Evolutionary conservation across 2,113 vertebrate species (phyloP).

Genomic region (Calyptomena viridis): DNA sequence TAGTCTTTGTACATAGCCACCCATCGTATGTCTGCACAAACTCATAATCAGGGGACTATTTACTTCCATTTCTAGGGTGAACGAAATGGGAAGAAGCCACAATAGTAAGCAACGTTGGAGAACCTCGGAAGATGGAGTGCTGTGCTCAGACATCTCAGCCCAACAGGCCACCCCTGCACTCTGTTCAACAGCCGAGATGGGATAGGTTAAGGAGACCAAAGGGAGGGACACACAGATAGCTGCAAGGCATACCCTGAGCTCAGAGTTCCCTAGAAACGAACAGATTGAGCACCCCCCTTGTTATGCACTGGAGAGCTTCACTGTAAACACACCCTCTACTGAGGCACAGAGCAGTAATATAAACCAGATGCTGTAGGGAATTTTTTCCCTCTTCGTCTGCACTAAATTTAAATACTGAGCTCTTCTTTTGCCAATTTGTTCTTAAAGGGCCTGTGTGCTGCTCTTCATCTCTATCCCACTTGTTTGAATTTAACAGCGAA

Average conservation of each 20-base stretch:
- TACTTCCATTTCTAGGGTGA: background rate
- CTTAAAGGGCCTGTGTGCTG: conserved; percentile 64
- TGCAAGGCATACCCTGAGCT: background rate
- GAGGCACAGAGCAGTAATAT: conserved; percentile 66
- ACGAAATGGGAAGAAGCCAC: background rate
- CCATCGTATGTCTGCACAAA: background rate
- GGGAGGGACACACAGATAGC: background rate
- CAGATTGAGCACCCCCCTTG: background rate
- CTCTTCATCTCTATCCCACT: background rate
- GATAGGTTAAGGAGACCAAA: background rate
- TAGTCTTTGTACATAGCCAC: background rate
- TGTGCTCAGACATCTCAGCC: background rate
- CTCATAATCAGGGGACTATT: background rate
- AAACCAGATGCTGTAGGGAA: conserved; percentile 74
- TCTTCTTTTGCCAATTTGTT: conserved; percentile 59
- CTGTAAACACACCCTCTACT: conserved; percentile 65
- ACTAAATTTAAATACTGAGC: conserved; percentile 73
- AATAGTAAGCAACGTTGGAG: background rate
- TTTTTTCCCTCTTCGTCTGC: conserved; percentile 58
- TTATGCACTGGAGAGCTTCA: background rate
- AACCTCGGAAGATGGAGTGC: background rate
- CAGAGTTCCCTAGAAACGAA: background rate
- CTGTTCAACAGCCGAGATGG: background rate
- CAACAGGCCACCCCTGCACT: accelerated
- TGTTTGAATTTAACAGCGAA: background rate